Conservation (phyloP, 2,113 vertebrate genomes). For the Hippocampus guttulatus region DNA sequence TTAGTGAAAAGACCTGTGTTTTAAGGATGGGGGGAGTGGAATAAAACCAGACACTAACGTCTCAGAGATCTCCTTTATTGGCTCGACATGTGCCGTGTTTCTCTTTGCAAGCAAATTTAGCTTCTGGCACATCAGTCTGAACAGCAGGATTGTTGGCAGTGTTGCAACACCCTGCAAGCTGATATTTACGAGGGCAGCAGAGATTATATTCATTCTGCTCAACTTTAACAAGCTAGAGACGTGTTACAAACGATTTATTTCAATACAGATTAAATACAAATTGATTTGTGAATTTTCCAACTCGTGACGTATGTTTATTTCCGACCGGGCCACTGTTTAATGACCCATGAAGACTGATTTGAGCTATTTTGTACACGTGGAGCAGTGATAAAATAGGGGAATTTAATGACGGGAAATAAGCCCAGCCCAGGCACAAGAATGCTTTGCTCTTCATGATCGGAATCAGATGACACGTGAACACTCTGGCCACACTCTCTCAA, state of each 20-base stretch:
- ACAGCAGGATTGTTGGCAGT: constrained; percentile 35
- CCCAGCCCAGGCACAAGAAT: constrained; percentile 33
- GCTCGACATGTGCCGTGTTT: constrained; percentile 37
- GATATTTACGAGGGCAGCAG: constrained; percentile 29
- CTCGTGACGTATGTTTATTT: background rate
- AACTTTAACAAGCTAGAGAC: constrained; percentile 21
- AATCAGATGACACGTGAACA: constrained; percentile 40
- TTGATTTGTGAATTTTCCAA: background rate
- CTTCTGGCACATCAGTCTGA: constrained; percentile 30
- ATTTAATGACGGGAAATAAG: constrained; percentile 48
- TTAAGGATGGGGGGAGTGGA: constrained; percentile 17
- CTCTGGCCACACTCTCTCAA: background rate
- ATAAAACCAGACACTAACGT: constrained; percentile 41
- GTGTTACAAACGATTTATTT: constrained; percentile 2
- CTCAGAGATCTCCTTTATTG: constrained; percentile 38
- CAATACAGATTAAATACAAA: constrained; percentile 21
- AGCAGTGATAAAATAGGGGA: constrained; percentile 42
- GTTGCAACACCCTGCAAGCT: constrained; percentile 31
- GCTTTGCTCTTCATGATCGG: constrained; percentile 37
- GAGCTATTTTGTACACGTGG: constrained; percentile 12
- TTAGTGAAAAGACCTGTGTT: constrained; percentile 20
- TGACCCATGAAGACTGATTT: constrained; percentile 20
- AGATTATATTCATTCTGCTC: constrained; percentile 10
- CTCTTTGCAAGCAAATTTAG: constrained; percentile 43
- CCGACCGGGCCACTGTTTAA: background rate